Conservation (phyloP, 2,888 invertebrate species). For the Latrodectus hesperus region DNA sequence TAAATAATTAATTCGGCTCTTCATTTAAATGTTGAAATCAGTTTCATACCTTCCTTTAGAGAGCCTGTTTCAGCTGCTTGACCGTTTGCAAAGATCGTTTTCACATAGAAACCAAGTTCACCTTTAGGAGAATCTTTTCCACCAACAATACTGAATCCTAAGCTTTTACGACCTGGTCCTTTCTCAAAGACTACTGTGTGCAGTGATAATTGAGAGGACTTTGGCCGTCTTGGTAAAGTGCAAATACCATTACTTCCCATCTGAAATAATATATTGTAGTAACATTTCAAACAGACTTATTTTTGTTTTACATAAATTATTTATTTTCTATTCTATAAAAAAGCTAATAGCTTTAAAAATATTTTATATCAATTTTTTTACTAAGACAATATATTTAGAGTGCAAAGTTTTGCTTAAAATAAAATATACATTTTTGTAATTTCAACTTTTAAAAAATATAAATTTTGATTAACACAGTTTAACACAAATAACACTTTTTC, state of each 20-base stretch:
- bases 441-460: too few species aligned
- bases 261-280: constrained; percentile 34
- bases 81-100: constrained; percentile 89
- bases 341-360: background rate
- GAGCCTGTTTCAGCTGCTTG: constrained; percentile 89
- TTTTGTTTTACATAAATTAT: background rate
- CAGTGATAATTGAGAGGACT: constrained; percentile 73
- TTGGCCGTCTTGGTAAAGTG: constrained; percentile 72
- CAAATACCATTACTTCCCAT: constrained; percentile 71
- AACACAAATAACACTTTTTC: too few species aligned
- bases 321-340: background rate
- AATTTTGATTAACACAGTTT: too few species aligned
- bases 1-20: too few species aligned
- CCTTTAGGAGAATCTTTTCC: constrained; percentile 91
- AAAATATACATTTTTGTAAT: too few species aligned
- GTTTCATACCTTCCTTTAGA: constrained; percentile 84
- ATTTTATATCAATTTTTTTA: too few species aligned
- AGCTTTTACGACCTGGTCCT: constrained; percentile 87
- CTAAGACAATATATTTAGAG: too few species aligned
- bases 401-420: too few species aligned
- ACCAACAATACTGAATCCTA: constrained; percentile 93
- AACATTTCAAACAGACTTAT: background rate
- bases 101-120: constrained; percentile 90
- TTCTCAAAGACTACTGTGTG: constrained; percentile 83
- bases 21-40: background rate